Evolutionary conservation across 64 coral and sea anemone species (phyloP).

Genomic region (Pocillopora damicornis): DNA sequence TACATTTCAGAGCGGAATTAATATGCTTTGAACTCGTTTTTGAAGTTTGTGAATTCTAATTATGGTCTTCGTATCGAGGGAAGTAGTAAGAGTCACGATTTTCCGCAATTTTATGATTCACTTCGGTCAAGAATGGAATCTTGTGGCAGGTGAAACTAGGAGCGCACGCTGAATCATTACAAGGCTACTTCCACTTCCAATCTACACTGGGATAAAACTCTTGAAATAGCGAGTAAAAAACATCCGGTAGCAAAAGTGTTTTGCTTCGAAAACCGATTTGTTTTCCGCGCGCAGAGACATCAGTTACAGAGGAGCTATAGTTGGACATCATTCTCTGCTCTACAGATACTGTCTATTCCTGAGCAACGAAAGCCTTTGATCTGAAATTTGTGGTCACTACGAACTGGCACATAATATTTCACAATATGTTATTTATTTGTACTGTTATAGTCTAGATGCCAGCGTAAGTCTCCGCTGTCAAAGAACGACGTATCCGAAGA

Average conservation of each 20-base stretch:
- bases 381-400: not conserved
- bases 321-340: no score
- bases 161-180: not conserved
- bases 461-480: not conserved
- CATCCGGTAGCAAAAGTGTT: no score
- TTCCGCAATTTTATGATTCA: no score
- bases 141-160: no score
- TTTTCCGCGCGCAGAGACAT: no score
- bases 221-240: no score
- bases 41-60: constrained; percentile 23
- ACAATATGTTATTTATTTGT: not conserved
- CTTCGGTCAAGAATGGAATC: no score
- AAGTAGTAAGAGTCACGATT: not conserved
- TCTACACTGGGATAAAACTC: no score
- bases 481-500: not conserved
- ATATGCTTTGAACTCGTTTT: not conserved
- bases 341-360: no score
- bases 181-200: not conserved
- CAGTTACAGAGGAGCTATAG: no score
- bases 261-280: no score
- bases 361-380: not conserved
- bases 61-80: not conserved
- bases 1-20: constrained; percentile 21
- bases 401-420: not conserved
- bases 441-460: not conserved